Evolutionary conservation across 2,113 vertebrate genomes (phyloP).

Genomic region (Sterrhoptilus dennistouni): DNA sequence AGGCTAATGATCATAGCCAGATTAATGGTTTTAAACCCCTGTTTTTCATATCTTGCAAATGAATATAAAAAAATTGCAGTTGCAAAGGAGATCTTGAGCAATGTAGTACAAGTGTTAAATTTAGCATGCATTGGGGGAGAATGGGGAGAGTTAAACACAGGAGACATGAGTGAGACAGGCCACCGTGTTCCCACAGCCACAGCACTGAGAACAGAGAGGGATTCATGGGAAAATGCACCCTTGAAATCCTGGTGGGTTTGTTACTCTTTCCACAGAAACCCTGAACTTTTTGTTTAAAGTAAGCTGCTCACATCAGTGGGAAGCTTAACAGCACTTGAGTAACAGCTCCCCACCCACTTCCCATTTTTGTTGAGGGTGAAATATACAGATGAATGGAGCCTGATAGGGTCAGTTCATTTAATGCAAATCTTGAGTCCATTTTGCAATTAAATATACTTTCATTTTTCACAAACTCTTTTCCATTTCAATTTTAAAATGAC

Average conservation of each 20-base stretch:
- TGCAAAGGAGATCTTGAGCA: background rate
- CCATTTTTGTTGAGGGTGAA: background rate
- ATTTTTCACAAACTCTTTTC: background rate
- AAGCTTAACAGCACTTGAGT: background rate
- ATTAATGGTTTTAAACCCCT: background rate
- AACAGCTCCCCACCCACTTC: background rate
- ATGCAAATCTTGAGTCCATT: background rate
- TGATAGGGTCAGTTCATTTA: background rate
- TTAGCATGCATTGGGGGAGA: background rate
- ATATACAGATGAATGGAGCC: background rate
- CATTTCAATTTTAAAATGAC: background rate
- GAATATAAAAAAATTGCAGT: background rate
- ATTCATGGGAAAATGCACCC: background rate
- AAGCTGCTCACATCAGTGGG: background rate
- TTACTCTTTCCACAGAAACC: background rate
- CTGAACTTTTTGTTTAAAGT: constrained; percentile 33
- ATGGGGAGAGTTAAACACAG: background rate
- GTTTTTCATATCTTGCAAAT: background rate
- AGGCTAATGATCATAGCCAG: background rate
- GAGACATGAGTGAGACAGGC: background rate
- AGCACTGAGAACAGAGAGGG: fast-evolving
- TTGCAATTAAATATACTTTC: background rate
- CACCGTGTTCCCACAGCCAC: background rate
- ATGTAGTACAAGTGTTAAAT: background rate
- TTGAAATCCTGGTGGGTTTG: background rate